Evolutionary conservation across 2,888 invertebrate species (phyloP), one percentile per base, ranked within the genome.

Genomic region (Ellobium chinense): DNA sequence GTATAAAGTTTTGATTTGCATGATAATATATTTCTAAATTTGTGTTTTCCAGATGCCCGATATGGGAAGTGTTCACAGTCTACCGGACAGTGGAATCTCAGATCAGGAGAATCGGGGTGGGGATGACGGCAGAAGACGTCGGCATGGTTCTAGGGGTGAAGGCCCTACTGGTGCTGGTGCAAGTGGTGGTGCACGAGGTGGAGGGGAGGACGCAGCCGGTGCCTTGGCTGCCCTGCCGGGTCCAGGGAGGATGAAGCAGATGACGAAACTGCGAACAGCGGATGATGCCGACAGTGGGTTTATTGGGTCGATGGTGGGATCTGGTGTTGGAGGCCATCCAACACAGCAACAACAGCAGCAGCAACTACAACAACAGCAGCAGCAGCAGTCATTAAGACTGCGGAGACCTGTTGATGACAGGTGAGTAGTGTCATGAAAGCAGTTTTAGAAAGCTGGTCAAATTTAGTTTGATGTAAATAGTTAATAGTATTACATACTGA

Each of bases 261-360:
- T 89, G 89, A 89, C 89, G 12, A 87, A 86, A 46, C 87, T 88
- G 62, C 74, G 88, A 36, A 88, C 88, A 0, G 85, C 86, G 2
- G 86, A 85, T 69, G 90, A 90, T 83, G 87, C 88, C 31, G 90
- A 90, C 85, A 90, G 89, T 85, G 90, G 90, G 12, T 90, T 90
- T 73, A 87, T 90, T 74, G 90, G 89, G 4, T 90, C 90, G 21
- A 86, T 89, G 83, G 89, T 89, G 27, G 88, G 89, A 78, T 87
- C 88, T 79, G 89, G 88, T 77, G 88, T 88, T 1, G 84, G 73
- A 66, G 78, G 63, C 27, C 65, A 29, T 74, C 63, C 68, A 14
- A 37, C 75, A 14, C 36, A 7, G 2, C 60, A 46, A 3, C 54
- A 24, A 34, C 65, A 80, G 62, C 78, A 34, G 9, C 63, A 76